Evolutionary conservation across 2,797 vertebrate species (phyloP), one percentile per base, ranked within the genome.

Genomic region (Phoebastria nigripes): DNA sequence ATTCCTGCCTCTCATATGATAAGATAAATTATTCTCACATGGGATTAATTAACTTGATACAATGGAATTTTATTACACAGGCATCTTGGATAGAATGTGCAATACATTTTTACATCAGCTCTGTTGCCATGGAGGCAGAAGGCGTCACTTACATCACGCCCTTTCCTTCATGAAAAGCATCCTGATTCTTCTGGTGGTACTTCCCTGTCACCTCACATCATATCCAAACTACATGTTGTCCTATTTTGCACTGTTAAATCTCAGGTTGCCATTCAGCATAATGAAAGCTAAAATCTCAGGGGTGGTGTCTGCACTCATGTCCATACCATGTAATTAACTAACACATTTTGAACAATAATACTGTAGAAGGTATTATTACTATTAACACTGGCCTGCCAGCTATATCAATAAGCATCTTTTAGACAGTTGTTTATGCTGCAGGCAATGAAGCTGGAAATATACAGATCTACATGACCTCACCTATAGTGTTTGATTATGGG

Each of bases 11-110:
- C 80, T 85, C 31, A 44, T 70, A 39, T 77, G 62, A 78, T 88
- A 92, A 93, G 4, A 72, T 16, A 74, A 76, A 90, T 92, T 92
- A 71, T 90, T 89, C 26, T 56, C 25, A 63, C 37, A 59, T 80
- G 33, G 46, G 41, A 92, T 89, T 93, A 93, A 94, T 93, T 93
- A 93, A 73, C 33, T 84, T 52, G 19, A 52, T 67, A 66, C 59
- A 79, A 49, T 29, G 31, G 21, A 72, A 55, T 9, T 79, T 86
- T 84, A 51, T 87, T 89, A 52, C 28, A 47, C 35, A 86, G 12
- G 5, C 8, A 72, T 80, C 39, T 85, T 67, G 58, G n/a, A 37
- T 41, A 55, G n/a, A 81, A 63, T 0, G 4, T 90, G 10, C 9
- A 83, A 37, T 39, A 49, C 9, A 55, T 76, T 94, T 93, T 81